A percentile compares a stretch with the other conserved stretches of the same genome.
Evolutionary conservation across 2,113 vertebrate genomes (phyloP).

Genomic region (Burhinus oedicnemus): DNA sequence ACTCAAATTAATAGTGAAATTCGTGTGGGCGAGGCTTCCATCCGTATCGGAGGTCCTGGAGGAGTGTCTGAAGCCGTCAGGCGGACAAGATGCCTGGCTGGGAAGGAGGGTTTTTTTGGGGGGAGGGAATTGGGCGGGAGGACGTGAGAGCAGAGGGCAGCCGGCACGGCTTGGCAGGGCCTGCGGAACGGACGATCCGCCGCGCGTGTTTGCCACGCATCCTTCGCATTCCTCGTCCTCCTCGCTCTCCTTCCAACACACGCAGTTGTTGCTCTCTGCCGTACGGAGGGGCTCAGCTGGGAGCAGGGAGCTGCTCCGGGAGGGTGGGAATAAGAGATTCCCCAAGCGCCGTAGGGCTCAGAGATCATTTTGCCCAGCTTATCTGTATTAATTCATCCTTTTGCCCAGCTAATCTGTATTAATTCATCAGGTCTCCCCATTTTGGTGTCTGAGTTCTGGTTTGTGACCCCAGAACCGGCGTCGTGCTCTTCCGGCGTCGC

Average conservation of each 20-base stretch:
- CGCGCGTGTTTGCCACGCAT: neutral
- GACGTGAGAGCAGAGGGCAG: neutral
- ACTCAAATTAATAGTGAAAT: neutral
- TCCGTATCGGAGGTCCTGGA: neutral
- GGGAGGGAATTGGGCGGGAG: neutral
- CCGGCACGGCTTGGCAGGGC: neutral
- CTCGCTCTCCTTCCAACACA: neutral
- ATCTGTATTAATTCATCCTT: neutral
- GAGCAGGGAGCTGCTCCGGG: neutral
- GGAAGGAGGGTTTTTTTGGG: neutral
- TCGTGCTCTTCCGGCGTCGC: rapidly evolving
- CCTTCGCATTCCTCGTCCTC: neutral
- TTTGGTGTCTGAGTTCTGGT: neutral
- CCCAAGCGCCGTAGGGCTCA: neutral
- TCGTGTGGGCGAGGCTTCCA: neutral
- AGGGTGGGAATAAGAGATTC: neutral
- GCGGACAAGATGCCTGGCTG: too few species aligned
- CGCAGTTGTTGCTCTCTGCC: neutral
- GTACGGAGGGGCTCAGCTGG: neutral
- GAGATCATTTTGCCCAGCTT: neutral
- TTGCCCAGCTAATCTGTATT: neutral
- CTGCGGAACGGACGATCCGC: neutral
- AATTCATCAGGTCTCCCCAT: neutral
- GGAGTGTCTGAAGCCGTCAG: neutral
- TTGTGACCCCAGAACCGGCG: neutral